These are phyloP conservation scores for Etheostoma cragini DNA, from an alignment of 2,113 vertebrate species.

Conservation along the genomic window DNA sequence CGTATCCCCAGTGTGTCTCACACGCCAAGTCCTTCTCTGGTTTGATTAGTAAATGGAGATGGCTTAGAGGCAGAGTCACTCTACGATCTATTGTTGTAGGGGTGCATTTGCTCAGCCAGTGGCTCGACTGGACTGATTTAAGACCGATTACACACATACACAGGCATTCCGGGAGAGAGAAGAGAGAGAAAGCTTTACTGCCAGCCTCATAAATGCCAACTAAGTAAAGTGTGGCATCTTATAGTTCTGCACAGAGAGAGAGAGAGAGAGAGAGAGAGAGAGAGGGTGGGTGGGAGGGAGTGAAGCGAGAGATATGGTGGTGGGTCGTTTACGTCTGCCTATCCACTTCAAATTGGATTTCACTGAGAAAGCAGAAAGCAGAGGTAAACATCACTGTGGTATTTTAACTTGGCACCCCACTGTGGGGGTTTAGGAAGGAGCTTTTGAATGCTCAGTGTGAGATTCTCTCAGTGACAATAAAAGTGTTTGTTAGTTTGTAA, in stretches of 20 bases:
- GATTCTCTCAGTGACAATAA: conserved; percentile 2
- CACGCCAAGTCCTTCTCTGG: conserved; percentile 10
- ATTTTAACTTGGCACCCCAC: conserved; percentile 15
- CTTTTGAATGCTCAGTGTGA: conserved; percentile 14
- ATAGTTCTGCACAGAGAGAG: conserved; percentile 38
- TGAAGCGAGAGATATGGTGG: conserved; percentile 31
- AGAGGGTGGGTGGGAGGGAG: conserved; percentile 21
- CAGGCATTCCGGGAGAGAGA: conserved; percentile 1
- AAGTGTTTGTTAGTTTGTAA: neutral
- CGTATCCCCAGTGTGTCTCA: neutral
- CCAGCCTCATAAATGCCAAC: conserved; percentile 67
- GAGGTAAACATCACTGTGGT: conserved; percentile 35
- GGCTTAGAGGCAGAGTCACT: conserved; percentile 29
- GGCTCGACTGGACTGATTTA: conserved; percentile 65
- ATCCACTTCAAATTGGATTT: conserved; percentile 54
- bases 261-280: conserved; percentile 14
- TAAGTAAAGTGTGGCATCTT: conserved; percentile 63
- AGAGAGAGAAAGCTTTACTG: conserved; percentile 46
- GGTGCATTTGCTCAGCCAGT: conserved; percentile 42
- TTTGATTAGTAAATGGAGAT: conserved; percentile 59
- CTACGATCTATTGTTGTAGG: conserved; percentile 32
- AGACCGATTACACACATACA: conserved; percentile 47
- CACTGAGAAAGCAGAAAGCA: conserved; percentile 25
- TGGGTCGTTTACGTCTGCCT: conserved; percentile 52
- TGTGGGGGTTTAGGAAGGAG: conserved; percentile 14